Evolutionary conservation across 2,797 vertebrate species (phyloP).

Genomic region (Mus minutoides): DNA sequence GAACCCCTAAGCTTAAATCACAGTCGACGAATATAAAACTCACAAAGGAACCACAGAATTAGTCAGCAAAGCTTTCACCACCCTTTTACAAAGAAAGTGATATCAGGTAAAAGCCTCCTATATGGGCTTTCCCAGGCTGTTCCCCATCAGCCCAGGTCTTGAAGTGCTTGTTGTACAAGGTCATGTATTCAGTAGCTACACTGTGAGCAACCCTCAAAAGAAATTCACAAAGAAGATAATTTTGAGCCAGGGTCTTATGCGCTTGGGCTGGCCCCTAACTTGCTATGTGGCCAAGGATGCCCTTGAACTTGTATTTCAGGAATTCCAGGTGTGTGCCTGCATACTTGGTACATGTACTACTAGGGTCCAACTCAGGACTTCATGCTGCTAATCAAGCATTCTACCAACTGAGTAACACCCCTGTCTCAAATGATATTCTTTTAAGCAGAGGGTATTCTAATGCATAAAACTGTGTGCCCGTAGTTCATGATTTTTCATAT

Average conservation of each 20-base stretch:
- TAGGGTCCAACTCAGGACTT: not conserved
- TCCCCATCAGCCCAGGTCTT: not conserved
- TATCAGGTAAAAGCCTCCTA: not conserved
- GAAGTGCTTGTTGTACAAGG: not conserved
- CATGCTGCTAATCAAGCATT: not conserved
- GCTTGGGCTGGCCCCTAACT: not conserved
- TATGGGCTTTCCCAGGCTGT: not conserved
- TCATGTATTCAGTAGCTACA: conserved; percentile 42
- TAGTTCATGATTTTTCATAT: not conserved
- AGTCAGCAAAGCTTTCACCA: not conserved
- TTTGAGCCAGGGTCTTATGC: not conserved
- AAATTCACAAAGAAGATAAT: not conserved
- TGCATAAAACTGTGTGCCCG: not conserved
- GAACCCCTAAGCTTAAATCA: not conserved
- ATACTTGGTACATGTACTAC: too few species aligned
- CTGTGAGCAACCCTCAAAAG: not conserved
- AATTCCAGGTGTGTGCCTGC: not conserved
- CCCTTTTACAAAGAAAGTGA: not conserved
- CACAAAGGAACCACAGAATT: conserved; percentile 30
- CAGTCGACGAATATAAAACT: conserved; percentile 1
- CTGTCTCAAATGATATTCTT: not conserved
- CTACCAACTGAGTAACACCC: not conserved
- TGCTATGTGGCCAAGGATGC: not conserved
- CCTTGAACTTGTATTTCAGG: not conserved
- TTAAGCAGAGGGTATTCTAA: not conserved